Evolutionary conservation across 2,113 vertebrate genomes (phyloP), one percentile per base, ranked within the genome.

Genomic region (Junco hyemalis): DNA sequence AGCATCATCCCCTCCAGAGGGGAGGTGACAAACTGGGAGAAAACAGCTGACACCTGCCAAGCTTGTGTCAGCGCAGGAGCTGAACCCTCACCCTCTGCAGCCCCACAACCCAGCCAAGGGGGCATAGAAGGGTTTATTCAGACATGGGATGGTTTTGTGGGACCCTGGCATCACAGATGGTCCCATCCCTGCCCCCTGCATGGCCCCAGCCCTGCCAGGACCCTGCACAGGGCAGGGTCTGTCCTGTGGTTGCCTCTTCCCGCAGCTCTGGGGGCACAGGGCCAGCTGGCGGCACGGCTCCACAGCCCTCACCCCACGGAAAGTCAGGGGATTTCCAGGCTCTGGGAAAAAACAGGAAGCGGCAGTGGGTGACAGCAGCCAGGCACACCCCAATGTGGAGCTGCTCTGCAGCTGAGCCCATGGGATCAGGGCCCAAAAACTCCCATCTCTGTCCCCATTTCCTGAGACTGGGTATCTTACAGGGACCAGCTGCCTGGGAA

Each of bases 321-420:
- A 95, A 96, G 77, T 80, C 78, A 70, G 96, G 96, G 95, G 91
- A 56, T 96, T 97, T 94, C 96, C 94, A 94, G 47, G 74, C 83
- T 54, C 65, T n/a, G 85, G 86, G 82, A 70, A 40, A 64, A 97
- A 94, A 78, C 69, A 86, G 92, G 92, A 96, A 93, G 83, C 1
- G 8, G 35, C 45, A 70, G 51, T 4, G 1, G 8, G 33, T 1
- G 12, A 29, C 31, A 20, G 42, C 1, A 12, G 51, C 79, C 3
- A 0, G 23, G 51, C 38, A 14, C 61, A 74, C 64, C 66, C 74
- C 4, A 0, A 8, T 22, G 18, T 21, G 24, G 66, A 60, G 68
- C 38, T 4, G 31, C 51, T 38, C 33, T 5, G 3, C 56, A 31
- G 76, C 12, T 0, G 22, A 72, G 64, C 19, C 63, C 33, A 28